Evolutionary conservation across 2,113 vertebrate species (phyloP), one percentile per base, ranked within the genome.

Genomic region (Panurus biarmicus): DNA sequence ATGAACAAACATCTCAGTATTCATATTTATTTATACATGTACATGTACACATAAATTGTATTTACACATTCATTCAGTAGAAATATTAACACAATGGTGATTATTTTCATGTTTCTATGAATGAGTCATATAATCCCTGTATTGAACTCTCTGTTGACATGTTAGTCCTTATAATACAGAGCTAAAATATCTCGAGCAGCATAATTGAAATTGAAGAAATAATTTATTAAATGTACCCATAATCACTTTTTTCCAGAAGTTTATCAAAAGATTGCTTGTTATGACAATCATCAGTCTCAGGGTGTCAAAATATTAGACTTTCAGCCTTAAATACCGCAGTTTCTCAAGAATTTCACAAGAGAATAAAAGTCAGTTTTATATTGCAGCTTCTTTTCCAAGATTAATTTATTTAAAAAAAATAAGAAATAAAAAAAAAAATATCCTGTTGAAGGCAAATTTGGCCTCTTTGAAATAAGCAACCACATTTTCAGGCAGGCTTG

Each of bases 271-370:
- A 74, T 93, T 71, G 88, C 56, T 75, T 91, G 61, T 78, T 95
- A 94, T 96, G 89, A 89, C 87, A 97, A 60, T 75, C 95, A 73
- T 82, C 93, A 95, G 51, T 94, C 60, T 85, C 14, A 48, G 50
- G 33, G 10, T 93, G 90, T 94, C 94, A 96, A 96, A 97, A 97
- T 69, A 94, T 80, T 93, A 90, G 79, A 92, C 48, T 92, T 15
- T 45, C 57, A 84, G 36, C 12, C 26, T 92, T 50, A 89, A 76
- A 66, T 29, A 70, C 5, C 36, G 28, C 23, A 50, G 50, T 83
- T 92, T 90, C 48, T 70, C 14, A 79, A 36, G 21, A 85, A 69
- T 85, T 82, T 69, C 38, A 57, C 23, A 25, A 67, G 29, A 82
- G 35, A 85, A 76, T 76, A 75, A 79, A 80, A 87, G 5, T 13